Evolutionary conservation across 2,113 vertebrate genomes (phyloP).

Genomic region (Dromaius novaehollandiae): DNA sequence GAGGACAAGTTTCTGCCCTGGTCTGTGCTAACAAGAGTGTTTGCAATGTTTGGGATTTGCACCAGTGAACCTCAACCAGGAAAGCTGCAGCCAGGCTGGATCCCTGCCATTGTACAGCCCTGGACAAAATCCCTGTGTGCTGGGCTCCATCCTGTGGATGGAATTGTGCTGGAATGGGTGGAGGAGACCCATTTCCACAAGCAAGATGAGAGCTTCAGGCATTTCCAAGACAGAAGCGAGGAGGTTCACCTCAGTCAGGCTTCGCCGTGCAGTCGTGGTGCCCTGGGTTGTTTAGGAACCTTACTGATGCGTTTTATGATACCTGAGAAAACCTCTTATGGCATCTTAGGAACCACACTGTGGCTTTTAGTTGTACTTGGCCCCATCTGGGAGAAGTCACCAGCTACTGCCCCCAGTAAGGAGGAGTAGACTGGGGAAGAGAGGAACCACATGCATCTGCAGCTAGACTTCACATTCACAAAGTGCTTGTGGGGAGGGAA

Average conservation of each 20-base stretch:
- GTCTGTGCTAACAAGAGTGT: background rate
- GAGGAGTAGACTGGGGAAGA: background rate
- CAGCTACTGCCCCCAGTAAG: background rate
- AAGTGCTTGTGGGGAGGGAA: too few relatives aligned
- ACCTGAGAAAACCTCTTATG: background rate
- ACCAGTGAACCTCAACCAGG: background rate
- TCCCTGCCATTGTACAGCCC: background rate
- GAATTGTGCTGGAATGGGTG: background rate
- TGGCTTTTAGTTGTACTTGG: background rate
- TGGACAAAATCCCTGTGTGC: background rate
- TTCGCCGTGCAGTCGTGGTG: accelerated
- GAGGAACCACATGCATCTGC: background rate
- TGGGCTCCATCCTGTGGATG: accelerated
- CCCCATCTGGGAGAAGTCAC: background rate
- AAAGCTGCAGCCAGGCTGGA: background rate
- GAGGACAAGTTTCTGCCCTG: background rate
- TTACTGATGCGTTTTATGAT: background rate
- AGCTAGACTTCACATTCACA: background rate
- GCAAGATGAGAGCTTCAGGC: background rate
- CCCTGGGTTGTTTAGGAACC: background rate
- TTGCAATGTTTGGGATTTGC: background rate
- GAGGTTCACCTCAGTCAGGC: background rate
- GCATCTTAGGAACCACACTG: background rate
- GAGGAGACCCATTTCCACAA: background rate
- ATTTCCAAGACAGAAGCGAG: background rate